Base-by-base conservation (phyloP, 2,888 invertebrate genomes). In the Heliconius aoede region DNA sequence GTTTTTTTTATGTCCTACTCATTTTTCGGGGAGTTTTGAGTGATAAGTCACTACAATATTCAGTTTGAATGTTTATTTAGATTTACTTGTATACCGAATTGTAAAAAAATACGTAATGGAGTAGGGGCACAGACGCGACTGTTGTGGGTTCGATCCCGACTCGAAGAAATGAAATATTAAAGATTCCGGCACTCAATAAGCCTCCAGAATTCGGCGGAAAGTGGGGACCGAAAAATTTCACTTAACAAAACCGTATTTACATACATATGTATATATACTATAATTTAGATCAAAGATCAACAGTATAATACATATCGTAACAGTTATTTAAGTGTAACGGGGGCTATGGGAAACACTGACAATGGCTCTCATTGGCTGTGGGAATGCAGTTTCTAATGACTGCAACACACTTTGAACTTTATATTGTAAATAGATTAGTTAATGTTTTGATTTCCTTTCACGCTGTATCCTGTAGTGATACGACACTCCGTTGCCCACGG, bases 371-470 rank as follows among this genome's bases (percentile, higher is more conserved):
- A 71, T 74, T 76, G 40, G 61, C 28, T 60, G 78, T 78, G 76
- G 68, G 78, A 79, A 26, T 24, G 21, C 55, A 79, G 74, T 79
- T 79, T 79, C 78, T 77, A 79, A 79, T 78, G 30, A 65, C 36
- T 36, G 65, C 21, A 36, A 24, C n/a, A 32, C n/a, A 65, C 64
- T 65, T 36, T 24, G 62, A 11, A 62, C 18, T 40, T 36, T 65
- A 64, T 36, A 24, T 65, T 65, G 65, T 65, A 65, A 36, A 65
- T 65, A 64, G 64, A 64, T 24, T 26, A 65, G 21, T 64, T 13
- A 32, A n/a, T 46, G 21, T 46, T 7, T 46, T 46, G 46, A 21
- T 46, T 46, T 21, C n/a, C n/a, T n/a, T n/a, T n/a, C n/a, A n/a
- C n/a, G n/a, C n/a, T n/a, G n/a, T n/a, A n/a, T n/a, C n/a, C n/a